Conservation (phyloP, 2,113 vertebrate genomes). For the Epinephelus moara region DNA sequence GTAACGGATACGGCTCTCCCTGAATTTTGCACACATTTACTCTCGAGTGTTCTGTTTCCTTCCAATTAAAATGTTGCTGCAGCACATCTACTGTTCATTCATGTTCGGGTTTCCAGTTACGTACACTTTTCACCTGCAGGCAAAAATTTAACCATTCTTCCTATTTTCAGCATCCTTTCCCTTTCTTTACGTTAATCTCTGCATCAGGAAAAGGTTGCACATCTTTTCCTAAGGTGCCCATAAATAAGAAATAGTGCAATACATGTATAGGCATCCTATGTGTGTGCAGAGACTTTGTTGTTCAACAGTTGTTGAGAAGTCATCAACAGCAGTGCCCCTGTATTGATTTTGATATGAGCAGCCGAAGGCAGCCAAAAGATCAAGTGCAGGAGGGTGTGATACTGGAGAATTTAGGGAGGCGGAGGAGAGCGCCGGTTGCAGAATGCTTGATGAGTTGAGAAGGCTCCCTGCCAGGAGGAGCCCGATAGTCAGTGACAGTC, state of each 20-base stretch:
- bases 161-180: background rate
- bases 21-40: constrained; percentile 28
- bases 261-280: background rate
- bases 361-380: constrained; percentile 36
- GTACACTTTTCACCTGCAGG: background rate
- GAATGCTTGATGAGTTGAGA: constrained; percentile 61
- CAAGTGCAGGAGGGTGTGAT: constrained; percentile 28
- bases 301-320: constrained; percentile 22
- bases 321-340: background rate
- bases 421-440: constrained; percentile 23
- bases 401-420: constrained; percentile 35
- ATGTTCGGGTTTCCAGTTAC: background rate
- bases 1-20: constrained; percentile 23
- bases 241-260: background rate
- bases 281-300: background rate
- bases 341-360: constrained; percentile 59
- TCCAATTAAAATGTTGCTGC: constrained; percentile 3
- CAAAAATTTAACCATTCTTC: background rate
- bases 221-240: background rate
- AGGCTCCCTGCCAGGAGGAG: constrained; percentile 38
- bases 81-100: background rate
- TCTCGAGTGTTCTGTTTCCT: constrained; percentile 4
- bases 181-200: background rate
- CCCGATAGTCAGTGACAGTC: constrained; percentile 34
- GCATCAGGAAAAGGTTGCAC: background rate